Conservation (phyloP, 2,113 vertebrate species). For the Axis porcinus region DNA sequence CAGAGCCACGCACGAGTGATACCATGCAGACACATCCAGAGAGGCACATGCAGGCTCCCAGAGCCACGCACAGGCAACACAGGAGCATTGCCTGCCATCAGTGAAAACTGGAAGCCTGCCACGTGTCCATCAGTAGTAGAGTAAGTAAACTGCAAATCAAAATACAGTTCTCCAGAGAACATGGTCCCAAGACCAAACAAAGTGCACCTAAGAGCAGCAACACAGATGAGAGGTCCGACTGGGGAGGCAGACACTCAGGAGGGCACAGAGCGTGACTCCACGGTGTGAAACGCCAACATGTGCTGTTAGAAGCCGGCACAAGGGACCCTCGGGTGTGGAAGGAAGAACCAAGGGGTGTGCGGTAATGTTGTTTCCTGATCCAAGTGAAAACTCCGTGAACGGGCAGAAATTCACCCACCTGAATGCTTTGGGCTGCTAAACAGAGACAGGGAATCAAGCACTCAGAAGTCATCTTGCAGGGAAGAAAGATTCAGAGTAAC, state of each 20-base stretch:
- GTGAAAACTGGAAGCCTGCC: not conserved
- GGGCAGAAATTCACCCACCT: no score
- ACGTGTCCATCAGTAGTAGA: fast-evolving
- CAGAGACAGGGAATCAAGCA: not conserved
- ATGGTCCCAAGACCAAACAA: not conserved
- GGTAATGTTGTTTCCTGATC: fast-evolving
- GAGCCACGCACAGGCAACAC: not conserved
- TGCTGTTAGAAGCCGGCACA: not conserved
- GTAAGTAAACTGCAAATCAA: no score
- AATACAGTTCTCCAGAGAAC: fast-evolving
- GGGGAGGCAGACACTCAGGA: not conserved
- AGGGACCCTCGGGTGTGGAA: not conserved
- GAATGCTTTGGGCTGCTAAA: not conserved
- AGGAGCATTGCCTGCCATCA: fast-evolving
- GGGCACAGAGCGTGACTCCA: fast-evolving
- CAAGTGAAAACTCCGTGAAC: fast-evolving
- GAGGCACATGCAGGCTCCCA: not conserved
- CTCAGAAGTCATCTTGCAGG: not conserved
- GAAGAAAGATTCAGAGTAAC: not conserved
- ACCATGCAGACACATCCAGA: not conserved
- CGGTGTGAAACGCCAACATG: fast-evolving
- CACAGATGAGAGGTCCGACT: fast-evolving
- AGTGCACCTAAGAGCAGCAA: fast-evolving
- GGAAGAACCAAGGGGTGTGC: fast-evolving
- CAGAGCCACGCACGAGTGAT: fast-evolving